These are phyloP conservation scores for Solenopsis fugax DNA, from an alignment of 1,140 invertebrate genomes.

Conservation along the genomic window DNA sequence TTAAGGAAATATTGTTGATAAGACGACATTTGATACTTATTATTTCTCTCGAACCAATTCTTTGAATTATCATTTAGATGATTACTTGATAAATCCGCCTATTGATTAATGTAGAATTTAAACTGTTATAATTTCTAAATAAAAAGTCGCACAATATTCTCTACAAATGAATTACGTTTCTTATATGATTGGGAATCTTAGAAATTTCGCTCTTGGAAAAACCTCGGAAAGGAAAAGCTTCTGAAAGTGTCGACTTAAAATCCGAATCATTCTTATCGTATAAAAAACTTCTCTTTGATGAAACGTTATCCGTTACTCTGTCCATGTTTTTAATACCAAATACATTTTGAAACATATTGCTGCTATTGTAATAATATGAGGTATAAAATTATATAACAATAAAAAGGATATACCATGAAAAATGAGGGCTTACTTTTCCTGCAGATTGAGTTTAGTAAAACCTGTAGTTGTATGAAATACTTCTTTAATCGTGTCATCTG, in stretches of 20 bases:
- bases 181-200: slow-evolving; percentile 67
- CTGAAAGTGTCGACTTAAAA: slow-evolving; percentile 17
- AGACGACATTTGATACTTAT: slow-evolving; percentile 4
- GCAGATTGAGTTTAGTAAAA: slow-evolving; percentile 64
- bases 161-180: slow-evolving; percentile 69
- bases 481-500: slow-evolving; percentile 74
- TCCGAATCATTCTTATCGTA: neutral
- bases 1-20: slow-evolving; percentile 38
- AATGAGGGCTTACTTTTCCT: slow-evolving; percentile 21
- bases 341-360: slow-evolving; percentile 4
- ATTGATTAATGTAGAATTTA: slow-evolving; percentile 47
- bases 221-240: slow-evolving; percentile 67
- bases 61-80: slow-evolving; percentile 45
- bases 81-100: slow-evolving; percentile 47
- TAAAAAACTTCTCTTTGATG: neutral
- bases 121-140: slow-evolving; percentile 26
- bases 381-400: neutral
- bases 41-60: neutral
- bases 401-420: neutral
- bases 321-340: slow-evolving; percentile 3
- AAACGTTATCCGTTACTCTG: neutral
- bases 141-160: slow-evolving; percentile 43
- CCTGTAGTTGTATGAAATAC: slow-evolving; percentile 77
- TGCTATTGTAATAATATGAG: neutral
- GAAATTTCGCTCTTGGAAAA: slow-evolving; percentile 75